Base-by-base conservation (phyloP, 2,113 vertebrate species). In the Empidonax traillii region DNA sequence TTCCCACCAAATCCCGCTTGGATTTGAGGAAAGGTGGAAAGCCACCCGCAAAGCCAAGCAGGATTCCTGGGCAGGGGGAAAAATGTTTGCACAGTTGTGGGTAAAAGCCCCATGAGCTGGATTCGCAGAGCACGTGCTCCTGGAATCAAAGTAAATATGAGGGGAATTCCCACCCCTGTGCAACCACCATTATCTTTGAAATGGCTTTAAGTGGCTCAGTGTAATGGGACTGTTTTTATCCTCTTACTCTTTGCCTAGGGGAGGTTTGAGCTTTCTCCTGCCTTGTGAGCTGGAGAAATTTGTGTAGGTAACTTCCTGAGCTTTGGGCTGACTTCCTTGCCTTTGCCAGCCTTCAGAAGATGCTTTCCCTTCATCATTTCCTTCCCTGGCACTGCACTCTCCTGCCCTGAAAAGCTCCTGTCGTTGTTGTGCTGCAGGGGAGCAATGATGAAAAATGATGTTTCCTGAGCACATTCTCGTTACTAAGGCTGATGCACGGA, bases 11-110 rank as follows among this genome's bases (percentile, higher is more conserved):
- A 41, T 23, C 20, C 52, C 0, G 0, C 22, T 47, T 24, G 65
- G 31, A 53, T 52, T 6, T 77, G 67, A 69, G 55, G 49, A 74
- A 61, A 22, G 24, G 1, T 12, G 16, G n/a, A 33, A 61, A 87
- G 46, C 21, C 5, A 6, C 63, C 47, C 2, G 2, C 2, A 37
- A 27, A 41, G 17, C 33, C 0, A 9, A 43, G 37, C 25, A 21
- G 37, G 30, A 39, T 9, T 55, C 53, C 24, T 55, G 56, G 33
- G 56, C 31, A 33, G 44, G 35, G 35, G 27, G 53, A 28, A 52
- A 28, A 65, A 27, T 0, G 1, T 9, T 14, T 14, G 16, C 31
- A 9, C 1, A 2, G 19, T 7, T 0, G 1, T 8, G 47, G 16
- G 7, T 10, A 30, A 52, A 62, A 77, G 8, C 23, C 41, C 28